Evolutionary conservation across 2,113 vertebrate genomes (phyloP), one percentile per base, ranked within the genome.

Genomic region (Protobothrops flavoviridis): DNA sequence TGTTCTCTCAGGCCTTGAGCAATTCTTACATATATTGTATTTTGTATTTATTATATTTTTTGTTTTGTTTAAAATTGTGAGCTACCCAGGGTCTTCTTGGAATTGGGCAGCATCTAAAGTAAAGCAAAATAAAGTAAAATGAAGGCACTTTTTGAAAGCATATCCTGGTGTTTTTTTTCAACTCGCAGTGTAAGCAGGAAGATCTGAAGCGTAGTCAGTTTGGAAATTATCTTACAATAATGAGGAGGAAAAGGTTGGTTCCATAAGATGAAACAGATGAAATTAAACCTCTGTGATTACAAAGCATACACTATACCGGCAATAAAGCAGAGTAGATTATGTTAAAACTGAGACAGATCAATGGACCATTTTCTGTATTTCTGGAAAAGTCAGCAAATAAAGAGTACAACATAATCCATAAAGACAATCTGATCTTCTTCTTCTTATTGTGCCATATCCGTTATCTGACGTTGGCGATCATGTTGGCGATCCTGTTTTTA

Each of bases 291-390:
- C n/a, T 95, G 57, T 64, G 91, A 97, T 96, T 96, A 92, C 95
- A 94, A 94, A 95, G 96, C 94, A 93, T 93, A 94, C 93, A 55
- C 93, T 93, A 86, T 94, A 96, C 93, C 56, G 95, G 92, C 93
- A 96, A 95, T 90, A 93, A 94, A 96, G 88, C 57, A 52, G 93
- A 94, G 21, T 85, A 74, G 3, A 94, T 96, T 96, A 94, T 93
- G 93, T 93, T 97, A 94, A 96, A 92, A 94, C 95, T 91, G 5
- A 94, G 95, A 93, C n/a, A 57, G 86, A 96, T 97, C 96, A 96
- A 97, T 96, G 96, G 95, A 95, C 91, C 96, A 97, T 94, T 93
- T 95, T 90, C 56, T 94, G 56, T 55, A 96, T 96, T 81, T 81
- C 97, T 95, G 95, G 93, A 20, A 94, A 96, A 96, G 95, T 94